A percentile compares a stretch with the other conserved stretches of the same genome.
phyloP scores from a whole-genome alignment of 2,797 vertebrate species.

The Acestrorhynchus altus region DNA sequence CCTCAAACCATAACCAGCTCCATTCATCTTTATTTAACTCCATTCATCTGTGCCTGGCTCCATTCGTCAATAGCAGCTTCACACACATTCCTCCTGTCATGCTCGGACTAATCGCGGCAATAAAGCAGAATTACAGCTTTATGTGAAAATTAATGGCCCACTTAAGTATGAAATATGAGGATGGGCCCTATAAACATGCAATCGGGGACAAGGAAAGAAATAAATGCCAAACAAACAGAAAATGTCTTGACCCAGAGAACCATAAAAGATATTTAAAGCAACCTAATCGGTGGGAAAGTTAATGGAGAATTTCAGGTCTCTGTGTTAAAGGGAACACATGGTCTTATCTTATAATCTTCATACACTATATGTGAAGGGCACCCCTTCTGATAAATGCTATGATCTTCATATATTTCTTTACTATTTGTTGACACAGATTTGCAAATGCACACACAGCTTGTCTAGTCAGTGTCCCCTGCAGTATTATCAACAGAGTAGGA shows the following conservation, averaged over 20 bases:
- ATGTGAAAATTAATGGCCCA: slow-evolving; percentile 53
- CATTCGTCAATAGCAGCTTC: slow-evolving; percentile 50
- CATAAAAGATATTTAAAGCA: neutral
- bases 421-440: too few relatives aligned
- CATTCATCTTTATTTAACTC: slow-evolving; percentile 50
- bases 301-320: neutral
- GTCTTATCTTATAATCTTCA: neutral
- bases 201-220: slow-evolving; percentile 8
- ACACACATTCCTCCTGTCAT: slow-evolving; percentile 50
- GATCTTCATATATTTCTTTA: too few relatives aligned
- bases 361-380: too few relatives aligned
- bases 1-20: slow-evolving; percentile 33
- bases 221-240: slow-evolving; percentile 25
- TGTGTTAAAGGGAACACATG: neutral
- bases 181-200: slow-evolving; percentile 32
- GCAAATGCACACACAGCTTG: too few relatives aligned
- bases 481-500: too few relatives aligned
- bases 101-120: slow-evolving; percentile 49
- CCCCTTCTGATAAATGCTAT: too few relatives aligned
- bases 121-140: slow-evolving; percentile 56
- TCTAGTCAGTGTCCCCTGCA: too few relatives aligned
- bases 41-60: slow-evolving; percentile 33
- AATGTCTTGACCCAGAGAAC: neutral
- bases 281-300: neutral
- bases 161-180: slow-evolving; percentile 55